Evolutionary conservation across 2,113 vertebrate genomes (phyloP), one percentile per base, ranked within the genome.

Genomic region (Chaetodon auriga): DNA sequence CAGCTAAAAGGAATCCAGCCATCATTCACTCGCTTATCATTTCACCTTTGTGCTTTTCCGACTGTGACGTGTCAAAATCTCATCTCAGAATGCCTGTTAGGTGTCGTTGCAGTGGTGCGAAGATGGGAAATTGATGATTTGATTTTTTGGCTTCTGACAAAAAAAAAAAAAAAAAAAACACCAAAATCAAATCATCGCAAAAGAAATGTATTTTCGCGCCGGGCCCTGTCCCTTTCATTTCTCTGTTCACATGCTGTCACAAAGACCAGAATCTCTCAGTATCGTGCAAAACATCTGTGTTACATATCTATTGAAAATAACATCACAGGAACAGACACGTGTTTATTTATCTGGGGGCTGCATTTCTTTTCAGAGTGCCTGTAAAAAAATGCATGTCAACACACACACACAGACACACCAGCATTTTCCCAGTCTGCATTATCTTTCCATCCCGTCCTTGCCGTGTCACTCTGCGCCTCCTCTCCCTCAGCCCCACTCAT

Each of bases 401-500:
- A 30, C 51, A 81, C 3, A 58, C 66, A 64, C 48, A 54, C 38
- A 41, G 2, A 41, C 21, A 15, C 57, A 23, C 12, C 13, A 12
- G 6, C 38, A 58, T 68, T 78, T 71, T 68, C n/a, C 25, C 38
- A 62, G 43, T 83, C 60, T 51, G 12, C 43, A 48, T 75, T 65
- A 46, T 68, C 51, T 71, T 53, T 83, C 53, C 16, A 30, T 55
- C 43, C 57, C 35, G 43, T 58, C 70, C 36, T 69, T 75, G 30
- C 5, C 49, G 49, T 62, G 45, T 51, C 35, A 14, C 21, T 49
- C 30, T 19, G 46, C 30, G 23, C 54, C 30, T 15, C 36, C 4
- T 21, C 14, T 35, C 25, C 55, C 35, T 25, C 62, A 65, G 21
- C 64, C 12, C 45, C 7, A 3, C 23, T 51, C 55, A 23, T 68